phyloP scores from a whole-genome alignment of 35 echinoderm and acorn worm genomes.

The Anneissia japonica region DNA sequence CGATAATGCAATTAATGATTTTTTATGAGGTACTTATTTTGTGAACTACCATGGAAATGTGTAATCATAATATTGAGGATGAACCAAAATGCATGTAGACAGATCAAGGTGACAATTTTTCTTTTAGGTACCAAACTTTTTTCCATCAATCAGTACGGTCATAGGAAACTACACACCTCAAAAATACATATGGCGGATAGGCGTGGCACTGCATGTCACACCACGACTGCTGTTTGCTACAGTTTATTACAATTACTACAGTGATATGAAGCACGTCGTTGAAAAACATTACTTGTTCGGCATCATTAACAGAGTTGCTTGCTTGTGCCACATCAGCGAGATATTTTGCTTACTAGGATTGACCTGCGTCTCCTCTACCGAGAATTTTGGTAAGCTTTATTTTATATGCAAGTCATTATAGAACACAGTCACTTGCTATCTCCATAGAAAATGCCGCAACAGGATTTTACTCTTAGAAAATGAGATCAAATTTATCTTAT shows the following conservation, averaged over 20 bases:
- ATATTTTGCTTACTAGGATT: constrained; percentile 34
- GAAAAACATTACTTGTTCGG: background rate
- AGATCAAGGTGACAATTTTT: too few species aligned
- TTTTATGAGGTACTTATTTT: too few species aligned
- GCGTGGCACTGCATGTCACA: constrained; percentile 28
- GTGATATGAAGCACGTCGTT: background rate
- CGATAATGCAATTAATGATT: too few species aligned
- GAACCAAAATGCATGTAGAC: too few species aligned
- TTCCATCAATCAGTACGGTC: constrained; percentile 45
- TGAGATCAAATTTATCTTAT: too few species aligned
- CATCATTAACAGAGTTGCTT: background rate
- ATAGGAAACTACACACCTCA: constrained; percentile 51
- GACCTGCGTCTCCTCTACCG: constrained; percentile 43
- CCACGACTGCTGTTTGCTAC: constrained; percentile 35
- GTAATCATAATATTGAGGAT: too few species aligned
- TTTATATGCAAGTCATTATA: background rate
- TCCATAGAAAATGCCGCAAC: too few species aligned
- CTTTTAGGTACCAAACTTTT: constrained; percentile 43
- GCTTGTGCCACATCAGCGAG: background rate
- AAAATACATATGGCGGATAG: constrained; percentile 46
- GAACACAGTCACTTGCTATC: background rate
- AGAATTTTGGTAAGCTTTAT: constrained; percentile 45
- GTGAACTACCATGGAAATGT: too few species aligned
- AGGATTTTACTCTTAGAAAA: too few species aligned
- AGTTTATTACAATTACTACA: constrained; percentile 14